Percentiles rank a stretch among this genome's conserved stretches.
These are phyloP conservation scores for Orientallactaga bullata DNA, from an alignment of 2,113 vertebrate genomes.

Conservation along the genomic window DNA sequence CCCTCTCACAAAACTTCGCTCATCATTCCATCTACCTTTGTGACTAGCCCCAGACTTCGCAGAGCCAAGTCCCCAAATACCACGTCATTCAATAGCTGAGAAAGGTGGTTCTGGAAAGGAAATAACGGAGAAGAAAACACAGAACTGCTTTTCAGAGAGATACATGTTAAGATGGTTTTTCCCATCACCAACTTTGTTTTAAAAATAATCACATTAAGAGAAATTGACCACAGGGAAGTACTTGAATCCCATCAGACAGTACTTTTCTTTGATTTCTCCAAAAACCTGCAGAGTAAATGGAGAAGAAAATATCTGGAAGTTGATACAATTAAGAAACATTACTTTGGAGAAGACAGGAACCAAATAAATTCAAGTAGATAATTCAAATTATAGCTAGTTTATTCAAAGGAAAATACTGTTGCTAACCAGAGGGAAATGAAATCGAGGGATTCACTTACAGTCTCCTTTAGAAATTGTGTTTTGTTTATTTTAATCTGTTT, in stretches of 20 bases:
- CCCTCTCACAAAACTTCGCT: background rate
- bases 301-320: background rate
- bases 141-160: background rate
- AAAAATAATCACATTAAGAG: no score
- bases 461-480: constrained; percentile 7
- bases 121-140: background rate
- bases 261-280: background rate
- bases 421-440: background rate
- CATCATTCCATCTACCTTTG: background rate
- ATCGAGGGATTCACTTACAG: background rate
- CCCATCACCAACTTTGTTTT: background rate
- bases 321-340: background rate
- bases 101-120: background rate
- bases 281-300: background rate
- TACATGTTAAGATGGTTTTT: background rate
- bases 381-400: background rate
- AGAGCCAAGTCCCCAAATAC: background rate
- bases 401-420: background rate
- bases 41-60: background rate
- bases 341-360: background rate
- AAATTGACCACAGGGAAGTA: no score
- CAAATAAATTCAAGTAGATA: background rate
- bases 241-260: background rate
- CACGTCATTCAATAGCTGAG: background rate
- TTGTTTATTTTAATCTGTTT: background rate